Conservation (phyloP, 1,140 invertebrate species). For the Drosophila triauraria region DNA sequence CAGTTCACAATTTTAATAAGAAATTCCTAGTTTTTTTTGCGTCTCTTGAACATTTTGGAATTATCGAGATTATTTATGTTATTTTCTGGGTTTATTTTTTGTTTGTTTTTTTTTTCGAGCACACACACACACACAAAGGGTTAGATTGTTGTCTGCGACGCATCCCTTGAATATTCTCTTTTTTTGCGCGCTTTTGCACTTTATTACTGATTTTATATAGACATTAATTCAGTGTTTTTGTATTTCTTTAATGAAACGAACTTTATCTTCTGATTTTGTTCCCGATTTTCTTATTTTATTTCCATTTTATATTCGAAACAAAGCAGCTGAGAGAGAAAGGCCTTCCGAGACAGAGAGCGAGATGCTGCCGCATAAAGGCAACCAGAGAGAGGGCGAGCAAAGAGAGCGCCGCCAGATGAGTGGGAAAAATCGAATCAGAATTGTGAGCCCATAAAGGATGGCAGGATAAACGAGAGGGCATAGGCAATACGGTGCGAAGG, state of each 20-base stretch:
- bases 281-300: constrained; percentile 38
- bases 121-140: constrained; percentile 30
- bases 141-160: constrained; percentile 46
- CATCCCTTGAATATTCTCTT: constrained; percentile 36
- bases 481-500: constrained; percentile 34
- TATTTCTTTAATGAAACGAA: constrained; percentile 11
- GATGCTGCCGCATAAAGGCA: constrained; percentile 36
- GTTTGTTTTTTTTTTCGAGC: constrained; percentile 17
- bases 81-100: constrained; percentile 1
- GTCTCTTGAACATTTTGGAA: neutral
- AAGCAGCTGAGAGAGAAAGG: constrained; percentile 46
- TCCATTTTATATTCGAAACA: constrained; percentile 34
- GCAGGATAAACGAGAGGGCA: constrained; percentile 68
- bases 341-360: constrained; percentile 16
- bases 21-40: neutral
- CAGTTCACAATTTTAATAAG: constrained; percentile 23
- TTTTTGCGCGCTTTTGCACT: constrained; percentile 23
- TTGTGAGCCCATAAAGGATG: constrained; percentile 65
- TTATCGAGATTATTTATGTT: constrained; percentile 1
- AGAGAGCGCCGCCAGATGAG: constrained; percentile 39
- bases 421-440: constrained; percentile 80
- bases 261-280: constrained; percentile 63
- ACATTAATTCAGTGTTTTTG: neutral
- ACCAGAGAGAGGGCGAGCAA: constrained; percentile 3
- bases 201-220: neutral